Percentiles rank a stretch among this genome's conserved stretches.
Evolutionary conservation across 2,797 vertebrate species (phyloP).

Genomic region (Neosalanx taihuensis): DNA sequence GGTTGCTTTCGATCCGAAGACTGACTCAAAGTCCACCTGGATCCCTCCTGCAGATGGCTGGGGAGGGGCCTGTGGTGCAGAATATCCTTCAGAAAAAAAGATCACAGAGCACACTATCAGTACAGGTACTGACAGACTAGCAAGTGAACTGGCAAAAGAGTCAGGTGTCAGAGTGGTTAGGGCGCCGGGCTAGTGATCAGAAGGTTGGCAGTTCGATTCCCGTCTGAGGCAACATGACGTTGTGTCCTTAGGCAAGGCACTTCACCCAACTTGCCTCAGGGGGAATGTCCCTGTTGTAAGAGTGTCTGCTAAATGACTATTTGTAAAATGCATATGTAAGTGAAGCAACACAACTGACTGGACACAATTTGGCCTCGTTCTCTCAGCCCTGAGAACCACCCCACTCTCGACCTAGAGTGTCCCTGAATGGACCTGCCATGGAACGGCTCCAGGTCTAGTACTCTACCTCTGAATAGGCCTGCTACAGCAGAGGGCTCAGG

Average conservation of each 20-base stretch:
- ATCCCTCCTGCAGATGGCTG: slow-evolving; percentile 86
- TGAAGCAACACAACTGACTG: neutral
- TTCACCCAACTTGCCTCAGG: too few species aligned
- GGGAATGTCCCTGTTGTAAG: too few species aligned
- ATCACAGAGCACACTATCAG: slow-evolving; percentile 26
- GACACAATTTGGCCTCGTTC: neutral
- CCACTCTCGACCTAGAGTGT: neutral
- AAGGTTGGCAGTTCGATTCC: too few species aligned
- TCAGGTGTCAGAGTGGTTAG: too few species aligned
- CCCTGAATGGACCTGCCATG: slow-evolving; percentile 8
- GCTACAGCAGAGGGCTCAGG: slow-evolving; percentile 88
- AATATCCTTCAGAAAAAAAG: slow-evolving; percentile 79
- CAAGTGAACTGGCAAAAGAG: neutral
- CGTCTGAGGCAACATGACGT: too few species aligned
- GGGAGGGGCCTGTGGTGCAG: slow-evolving; percentile 82
- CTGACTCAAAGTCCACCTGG: slow-evolving; percentile 98
- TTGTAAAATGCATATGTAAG: too few species aligned
- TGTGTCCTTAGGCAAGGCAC: too few species aligned
- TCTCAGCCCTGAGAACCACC: neutral
- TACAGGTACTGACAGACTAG: slow-evolving; percentile 9
- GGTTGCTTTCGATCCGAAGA: slow-evolving; percentile 94
- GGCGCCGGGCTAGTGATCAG: too few species aligned
- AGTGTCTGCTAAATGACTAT: too few species aligned
- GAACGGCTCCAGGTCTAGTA: slow-evolving; percentile 6
- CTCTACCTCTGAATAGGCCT: slow-evolving; percentile 84